These are phyloP conservation scores for Amyelois transitella DNA, from an alignment of 1,140 invertebrate species.

Conservation along the genomic window DNA sequence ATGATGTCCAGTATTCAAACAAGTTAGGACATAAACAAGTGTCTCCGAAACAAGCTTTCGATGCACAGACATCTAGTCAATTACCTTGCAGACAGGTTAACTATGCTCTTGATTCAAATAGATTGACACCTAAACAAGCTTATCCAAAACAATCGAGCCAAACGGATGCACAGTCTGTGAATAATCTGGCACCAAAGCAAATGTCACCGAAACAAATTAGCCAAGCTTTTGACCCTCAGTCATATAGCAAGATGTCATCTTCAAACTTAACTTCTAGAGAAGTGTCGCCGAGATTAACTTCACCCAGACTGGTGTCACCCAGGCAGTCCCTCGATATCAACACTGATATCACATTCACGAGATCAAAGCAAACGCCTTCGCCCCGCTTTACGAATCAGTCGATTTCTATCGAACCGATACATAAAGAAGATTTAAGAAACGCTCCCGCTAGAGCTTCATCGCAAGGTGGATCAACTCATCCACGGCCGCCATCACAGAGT, in stretches of 20 bases:
- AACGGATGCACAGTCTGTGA: too few relatives aligned
- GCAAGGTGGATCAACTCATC: background rate
- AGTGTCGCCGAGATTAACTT: background rate
- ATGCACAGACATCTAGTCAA: background rate
- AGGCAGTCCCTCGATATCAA: background rate
- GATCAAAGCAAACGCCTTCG: background rate
- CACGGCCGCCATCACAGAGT: background rate
- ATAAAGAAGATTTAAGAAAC: background rate
- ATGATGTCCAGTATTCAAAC: background rate
- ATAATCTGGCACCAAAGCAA: background rate
- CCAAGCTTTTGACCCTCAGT: background rate
- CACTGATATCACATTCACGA: background rate
- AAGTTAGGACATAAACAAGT: background rate
- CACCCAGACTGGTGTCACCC: background rate
- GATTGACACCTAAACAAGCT: background rate
- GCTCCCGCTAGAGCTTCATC: background rate
- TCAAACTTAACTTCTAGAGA: background rate
- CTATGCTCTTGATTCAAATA: background rate
- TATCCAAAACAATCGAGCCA: too few relatives aligned
- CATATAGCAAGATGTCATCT: background rate
- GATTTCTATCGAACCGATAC: background rate
- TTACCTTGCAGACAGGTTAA: background rate
- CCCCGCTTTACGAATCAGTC: background rate
- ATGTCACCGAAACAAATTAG: background rate
- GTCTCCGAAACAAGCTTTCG: background rate